Evolutionary conservation across 2,888 invertebrate species (phyloP).

Genomic region (Pteria penguin): DNA sequence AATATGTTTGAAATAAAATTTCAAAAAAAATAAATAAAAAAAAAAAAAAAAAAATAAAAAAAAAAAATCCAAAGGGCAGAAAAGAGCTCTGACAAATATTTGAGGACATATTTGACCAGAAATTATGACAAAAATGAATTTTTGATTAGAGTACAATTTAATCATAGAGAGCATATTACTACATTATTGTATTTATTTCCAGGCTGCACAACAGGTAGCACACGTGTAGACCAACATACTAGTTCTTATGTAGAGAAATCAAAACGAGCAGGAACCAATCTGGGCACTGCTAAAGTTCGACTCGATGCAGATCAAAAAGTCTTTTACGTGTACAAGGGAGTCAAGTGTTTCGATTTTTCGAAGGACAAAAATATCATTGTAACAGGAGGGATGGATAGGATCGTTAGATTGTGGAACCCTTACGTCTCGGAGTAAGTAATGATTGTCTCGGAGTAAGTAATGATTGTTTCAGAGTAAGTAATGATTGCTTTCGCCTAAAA

Average conservation of each 20-base stretch:
- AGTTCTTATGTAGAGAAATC: constrained; percentile 73
- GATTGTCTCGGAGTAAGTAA: no score
- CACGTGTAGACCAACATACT: constrained; percentile 77
- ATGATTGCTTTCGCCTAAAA: no score
- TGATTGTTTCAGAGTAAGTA: no score
- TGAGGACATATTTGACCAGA: no score
- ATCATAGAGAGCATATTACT: no score
- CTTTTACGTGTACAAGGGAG: constrained; percentile 80
- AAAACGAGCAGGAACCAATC: constrained; percentile 43
- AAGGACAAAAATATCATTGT: constrained; percentile 79
- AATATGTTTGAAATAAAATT: no score
- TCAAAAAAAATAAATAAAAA: no score
- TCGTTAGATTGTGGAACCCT: constrained; percentile 80
- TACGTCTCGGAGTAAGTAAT: constrained; percentile 77
- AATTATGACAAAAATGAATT: no score
- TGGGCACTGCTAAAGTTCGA: constrained; percentile 64
- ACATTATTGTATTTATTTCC: constrained; percentile 8
- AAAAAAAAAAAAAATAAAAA: no score
- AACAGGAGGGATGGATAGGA: constrained; percentile 80
- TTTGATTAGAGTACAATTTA: no score
- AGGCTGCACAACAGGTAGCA: constrained; percentile 79
- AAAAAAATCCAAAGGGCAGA: no score
- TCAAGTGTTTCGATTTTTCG: constrained; percentile 80
- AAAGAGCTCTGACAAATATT: no score
- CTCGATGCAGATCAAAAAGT: constrained; percentile 77